These are phyloP conservation scores for Rotaria socialis DNA, from an alignment of 2,888 invertebrate genomes.

Conservation along the genomic window DNA sequence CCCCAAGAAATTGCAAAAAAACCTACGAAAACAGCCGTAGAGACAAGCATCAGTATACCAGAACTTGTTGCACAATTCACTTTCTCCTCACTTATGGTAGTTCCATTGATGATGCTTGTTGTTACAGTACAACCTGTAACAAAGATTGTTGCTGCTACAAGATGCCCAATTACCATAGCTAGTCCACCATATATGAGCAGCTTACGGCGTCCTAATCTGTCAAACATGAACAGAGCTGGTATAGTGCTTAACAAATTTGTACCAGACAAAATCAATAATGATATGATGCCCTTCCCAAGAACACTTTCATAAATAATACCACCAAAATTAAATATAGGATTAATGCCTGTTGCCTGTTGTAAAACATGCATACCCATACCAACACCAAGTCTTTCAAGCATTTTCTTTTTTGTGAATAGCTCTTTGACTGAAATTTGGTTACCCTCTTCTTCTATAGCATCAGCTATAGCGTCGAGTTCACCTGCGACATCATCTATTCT, in stretches of 20 bases:
- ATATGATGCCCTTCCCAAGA: background rate
- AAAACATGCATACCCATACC: background rate
- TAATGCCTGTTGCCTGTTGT: conserved; percentile 1
- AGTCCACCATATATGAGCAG: background rate
- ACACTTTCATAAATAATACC: background rate
- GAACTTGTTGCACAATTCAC: background rate
- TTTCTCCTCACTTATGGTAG: background rate
- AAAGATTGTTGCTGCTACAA: background rate
- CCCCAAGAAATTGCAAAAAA: conserved; percentile 2
- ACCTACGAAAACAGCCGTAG: background rate
- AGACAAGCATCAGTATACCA: background rate
- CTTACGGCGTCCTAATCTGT: background rate
- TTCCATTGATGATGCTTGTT: background rate
- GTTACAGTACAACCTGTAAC: background rate
- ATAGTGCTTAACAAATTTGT: background rate
- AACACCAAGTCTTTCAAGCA: background rate
- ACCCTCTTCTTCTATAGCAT: background rate
- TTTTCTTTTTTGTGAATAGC: background rate
- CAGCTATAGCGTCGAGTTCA: background rate
- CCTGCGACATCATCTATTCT: too few relatives aligned
- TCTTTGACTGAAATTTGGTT: background rate
- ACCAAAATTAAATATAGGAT: background rate
- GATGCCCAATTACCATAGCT: background rate
- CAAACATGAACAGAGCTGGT: background rate
- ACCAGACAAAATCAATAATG: background rate